A percentile compares a stretch with the other conserved stretches of the same genome.
Conservation (phyloP, 2,888 invertebrate genomes). For the Andrena bucephala region DNA sequence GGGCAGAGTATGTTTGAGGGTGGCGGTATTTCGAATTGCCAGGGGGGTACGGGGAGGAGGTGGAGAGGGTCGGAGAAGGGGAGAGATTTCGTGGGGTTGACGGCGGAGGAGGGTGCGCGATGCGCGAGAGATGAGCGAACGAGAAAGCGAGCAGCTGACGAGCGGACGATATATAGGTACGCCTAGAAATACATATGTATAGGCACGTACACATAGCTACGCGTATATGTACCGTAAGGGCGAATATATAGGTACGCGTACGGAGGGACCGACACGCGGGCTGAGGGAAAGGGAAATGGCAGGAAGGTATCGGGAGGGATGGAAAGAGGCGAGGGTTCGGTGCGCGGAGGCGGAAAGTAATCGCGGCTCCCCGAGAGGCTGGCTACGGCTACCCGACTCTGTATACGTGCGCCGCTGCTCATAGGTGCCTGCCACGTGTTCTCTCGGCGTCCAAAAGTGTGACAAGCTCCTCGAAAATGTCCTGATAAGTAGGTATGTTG, state of each 20-base stretch:
- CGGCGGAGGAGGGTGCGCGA: constrained; percentile 55
- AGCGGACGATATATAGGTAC: constrained; percentile 68
- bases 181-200: constrained; percentile 26
- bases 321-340: constrained; percentile 85
- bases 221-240: constrained; percentile 53
- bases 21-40: constrained; percentile 70
- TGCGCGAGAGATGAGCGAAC: constrained; percentile 74
- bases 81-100: constrained; percentile 63
- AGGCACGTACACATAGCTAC: neutral
- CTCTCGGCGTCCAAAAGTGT: neutral
- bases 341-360: constrained; percentile 88
- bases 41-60: constrained; percentile 33
- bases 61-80: constrained; percentile 24
- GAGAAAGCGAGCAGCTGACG: constrained; percentile 84
- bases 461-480: neutral
- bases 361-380: constrained; percentile 77
- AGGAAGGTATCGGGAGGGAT: constrained; percentile 81
- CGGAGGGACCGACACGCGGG: constrained; percentile 66
- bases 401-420: neutral
- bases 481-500: no score
- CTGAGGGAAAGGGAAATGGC: constrained; percentile 72
- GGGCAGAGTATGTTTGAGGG: constrained; percentile 60
- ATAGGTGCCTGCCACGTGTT: neutral
- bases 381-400: constrained; percentile 58
- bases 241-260: constrained; percentile 54